Conservation (phyloP, 2,113 vertebrate species). For the Rattus norvegicus region GRCr8 NC_086028.1:92261001-92261500, state of each 20-base stretch:
- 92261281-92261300: not conserved
- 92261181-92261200: not conserved
- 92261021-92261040: not conserved
- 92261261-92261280: not conserved
- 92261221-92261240: not conserved
- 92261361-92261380: too few relatives aligned
- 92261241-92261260: not conserved
- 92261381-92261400: not conserved
- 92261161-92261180: not conserved
- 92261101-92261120: not conserved
- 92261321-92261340: not conserved
- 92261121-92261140: not conserved
- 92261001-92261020: not conserved
- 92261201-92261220: constrained; percentile 3
- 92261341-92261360: not conserved
- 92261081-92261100: not conserved
- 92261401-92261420: not conserved
- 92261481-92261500: not conserved
- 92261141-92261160: not conserved
- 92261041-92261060: not conserved
- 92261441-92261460: not conserved
- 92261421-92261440: not conserved
- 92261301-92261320: not conserved
- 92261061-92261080: not conserved
- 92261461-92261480: not conserved